Evolutionary conservation across 2,888 invertebrate species (phyloP).

Genomic region (Ptilodon capucinus): DNA sequence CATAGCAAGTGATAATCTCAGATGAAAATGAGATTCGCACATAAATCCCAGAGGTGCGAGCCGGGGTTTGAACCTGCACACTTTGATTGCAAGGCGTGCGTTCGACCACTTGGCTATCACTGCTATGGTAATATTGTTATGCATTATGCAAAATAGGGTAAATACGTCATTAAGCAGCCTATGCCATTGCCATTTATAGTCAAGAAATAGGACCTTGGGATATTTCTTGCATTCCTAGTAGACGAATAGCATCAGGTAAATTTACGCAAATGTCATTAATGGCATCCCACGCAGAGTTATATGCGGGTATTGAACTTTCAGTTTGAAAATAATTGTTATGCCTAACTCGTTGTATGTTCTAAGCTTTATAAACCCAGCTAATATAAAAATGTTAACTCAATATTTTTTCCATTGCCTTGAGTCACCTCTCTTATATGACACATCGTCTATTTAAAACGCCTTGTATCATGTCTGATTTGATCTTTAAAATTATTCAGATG

Average conservation of each 20-base stretch:
- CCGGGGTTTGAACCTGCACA: too few relatives aligned
- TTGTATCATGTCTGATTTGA: slow-evolving; percentile 18
- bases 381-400: slow-evolving; percentile 19
- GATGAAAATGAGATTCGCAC: too few relatives aligned
- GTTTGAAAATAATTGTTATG: not conserved
- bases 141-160: not conserved
- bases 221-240: not conserved
- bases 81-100: too few relatives aligned
- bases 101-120: too few relatives aligned
- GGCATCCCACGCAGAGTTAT: not conserved
- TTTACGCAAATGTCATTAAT: not conserved
- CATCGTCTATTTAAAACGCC: slow-evolving; percentile 30
- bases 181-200: too few relatives aligned
- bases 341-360: not conserved
- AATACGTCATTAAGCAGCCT: not conserved
- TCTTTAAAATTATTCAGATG: slow-evolving; percentile 17
- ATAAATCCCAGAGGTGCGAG: too few relatives aligned
- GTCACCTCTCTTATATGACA: slow-evolving; percentile 30
- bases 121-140: too few relatives aligned
- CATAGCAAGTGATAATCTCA: too few relatives aligned
- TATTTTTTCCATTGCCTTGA: slow-evolving; percentile 28
- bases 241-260: not conserved
- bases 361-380: not conserved
- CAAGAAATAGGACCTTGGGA: too few relatives aligned
- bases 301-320: not conserved